Conservation (phyloP, 2,888 invertebrate genomes). For the Tipula helvola region DNA sequence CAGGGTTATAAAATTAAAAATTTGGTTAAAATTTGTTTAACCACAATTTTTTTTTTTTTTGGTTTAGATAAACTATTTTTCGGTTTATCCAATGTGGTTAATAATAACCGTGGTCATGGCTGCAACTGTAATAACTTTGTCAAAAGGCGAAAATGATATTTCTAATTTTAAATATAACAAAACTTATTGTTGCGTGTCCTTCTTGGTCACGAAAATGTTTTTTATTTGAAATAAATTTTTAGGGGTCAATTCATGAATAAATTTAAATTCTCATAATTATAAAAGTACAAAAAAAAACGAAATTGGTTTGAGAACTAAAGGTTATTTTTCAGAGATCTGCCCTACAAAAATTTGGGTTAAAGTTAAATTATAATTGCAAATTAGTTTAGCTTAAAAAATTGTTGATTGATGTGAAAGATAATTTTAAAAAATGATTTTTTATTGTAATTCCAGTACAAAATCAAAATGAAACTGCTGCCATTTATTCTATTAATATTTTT, state of each 20-base stretch:
- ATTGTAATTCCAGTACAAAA: not conserved
- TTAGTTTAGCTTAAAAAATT: not conserved
- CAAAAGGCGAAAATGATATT: not conserved
- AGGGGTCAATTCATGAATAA: not conserved
- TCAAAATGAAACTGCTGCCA: not conserved
- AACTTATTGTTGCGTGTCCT: not conserved
- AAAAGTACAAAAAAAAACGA: not conserved
- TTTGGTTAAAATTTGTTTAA: too few species aligned
- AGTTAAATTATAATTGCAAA: not conserved
- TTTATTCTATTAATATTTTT: constrained; percentile 19
- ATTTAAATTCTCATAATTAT: not conserved
- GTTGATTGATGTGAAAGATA: not conserved
- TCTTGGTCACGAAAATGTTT: not conserved
- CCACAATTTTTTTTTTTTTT: too few species aligned
- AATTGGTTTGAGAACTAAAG: not conserved
- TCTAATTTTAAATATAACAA: not conserved
- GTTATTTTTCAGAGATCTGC: not conserved
- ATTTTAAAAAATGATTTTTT: not conserved
- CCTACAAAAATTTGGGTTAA: not conserved
- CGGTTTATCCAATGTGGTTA: too few species aligned
- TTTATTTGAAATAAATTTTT: not conserved
- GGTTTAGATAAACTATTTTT: too few species aligned
- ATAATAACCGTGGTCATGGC: not conserved
- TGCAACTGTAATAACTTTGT: not conserved
- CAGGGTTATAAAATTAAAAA: too few species aligned